A percentile compares a stretch with the other conserved stretches of the same genome.
These are phyloP conservation scores for Bombus superbus DNA, from an alignment of 1,140 invertebrate species.

Conservation along the genomic window DNA sequence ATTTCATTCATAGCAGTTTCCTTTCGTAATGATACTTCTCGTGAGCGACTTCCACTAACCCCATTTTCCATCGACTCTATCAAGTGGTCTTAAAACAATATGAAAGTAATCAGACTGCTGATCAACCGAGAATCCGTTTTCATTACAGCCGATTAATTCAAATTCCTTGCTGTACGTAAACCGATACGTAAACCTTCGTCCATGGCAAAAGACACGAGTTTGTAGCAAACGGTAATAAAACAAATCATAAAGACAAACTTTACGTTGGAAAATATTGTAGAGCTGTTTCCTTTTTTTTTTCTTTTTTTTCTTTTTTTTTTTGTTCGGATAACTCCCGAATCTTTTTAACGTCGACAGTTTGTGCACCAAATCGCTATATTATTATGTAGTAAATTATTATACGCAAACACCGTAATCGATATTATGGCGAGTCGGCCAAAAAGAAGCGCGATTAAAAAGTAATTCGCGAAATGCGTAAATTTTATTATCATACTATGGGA, in stretches of 20 bases:
- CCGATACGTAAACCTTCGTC: neutral
- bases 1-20: conserved; percentile 28
- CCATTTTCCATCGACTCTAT: neutral
- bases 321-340: neutral
- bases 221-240: neutral
- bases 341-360: neutral
- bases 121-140: neutral
- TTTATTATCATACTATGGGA: neutral
- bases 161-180: neutral
- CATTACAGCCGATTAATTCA: neutral
- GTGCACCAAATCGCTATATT: too few species aligned
- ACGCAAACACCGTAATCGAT: too few species aligned
- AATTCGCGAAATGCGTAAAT: neutral
- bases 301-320: too few species aligned
- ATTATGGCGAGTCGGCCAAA: too few species aligned
- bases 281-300: fast-evolving
- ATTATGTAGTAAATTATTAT: too few species aligned
- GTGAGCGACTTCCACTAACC: neutral
- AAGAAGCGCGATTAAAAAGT: neutral
- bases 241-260: neutral
- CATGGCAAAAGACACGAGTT: neutral
- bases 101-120: neutral
- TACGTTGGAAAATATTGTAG: neutral
- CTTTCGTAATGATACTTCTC: conserved; percentile 26
- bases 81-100: neutral